phyloP scores from a whole-genome alignment of 30 jellyfish, hydroid and myxozoan genomes.

The Hydractinia symbiolongicarpus region DNA sequence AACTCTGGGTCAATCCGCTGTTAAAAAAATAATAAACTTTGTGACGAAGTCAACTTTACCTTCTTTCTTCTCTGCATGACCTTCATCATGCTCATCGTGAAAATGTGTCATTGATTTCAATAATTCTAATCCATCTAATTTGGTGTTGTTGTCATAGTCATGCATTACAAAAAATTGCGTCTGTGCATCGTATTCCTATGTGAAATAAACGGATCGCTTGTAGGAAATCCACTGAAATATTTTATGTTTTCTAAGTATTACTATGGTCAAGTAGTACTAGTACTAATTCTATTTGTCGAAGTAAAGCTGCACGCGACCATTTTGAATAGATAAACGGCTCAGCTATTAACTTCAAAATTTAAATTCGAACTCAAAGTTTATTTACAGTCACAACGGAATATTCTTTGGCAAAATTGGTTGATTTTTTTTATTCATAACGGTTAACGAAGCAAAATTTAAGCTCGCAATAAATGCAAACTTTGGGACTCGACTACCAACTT shows the following conservation, averaged over 20 bases:
- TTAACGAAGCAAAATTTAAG: too few species aligned
- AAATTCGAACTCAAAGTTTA: too few species aligned
- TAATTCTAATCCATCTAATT: constrained; percentile 85
- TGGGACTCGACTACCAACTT: too few species aligned
- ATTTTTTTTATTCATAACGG: too few species aligned
- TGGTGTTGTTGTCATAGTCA: constrained; percentile 92
- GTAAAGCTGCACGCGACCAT: too few species aligned
- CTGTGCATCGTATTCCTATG: constrained; percentile 93
- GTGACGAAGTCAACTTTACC: constrained; percentile 12
- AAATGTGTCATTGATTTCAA: constrained; percentile 92
- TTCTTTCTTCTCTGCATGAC: constrained; percentile 21
- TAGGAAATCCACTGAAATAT: not conserved
- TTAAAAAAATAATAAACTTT: not conserved
- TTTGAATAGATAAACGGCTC: too few species aligned
- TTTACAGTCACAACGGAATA: too few species aligned
- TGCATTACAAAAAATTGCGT: constrained; percentile 94
- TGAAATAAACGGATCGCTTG: not conserved
- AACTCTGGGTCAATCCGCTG: not conserved
- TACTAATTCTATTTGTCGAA: too few species aligned
- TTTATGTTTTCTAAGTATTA: not conserved
- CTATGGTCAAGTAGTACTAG: too few species aligned
- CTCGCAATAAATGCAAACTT: too few species aligned
- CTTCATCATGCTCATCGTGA: constrained; percentile 68
- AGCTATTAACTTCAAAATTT: too few species aligned
- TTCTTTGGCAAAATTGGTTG: too few species aligned